Percentiles rank a stretch among this genome's conserved stretches.
These are phyloP conservation scores for Coregonus suidteri DNA, from an alignment of 2,797 vertebrate genomes.

Conservation along the genomic window DNA sequence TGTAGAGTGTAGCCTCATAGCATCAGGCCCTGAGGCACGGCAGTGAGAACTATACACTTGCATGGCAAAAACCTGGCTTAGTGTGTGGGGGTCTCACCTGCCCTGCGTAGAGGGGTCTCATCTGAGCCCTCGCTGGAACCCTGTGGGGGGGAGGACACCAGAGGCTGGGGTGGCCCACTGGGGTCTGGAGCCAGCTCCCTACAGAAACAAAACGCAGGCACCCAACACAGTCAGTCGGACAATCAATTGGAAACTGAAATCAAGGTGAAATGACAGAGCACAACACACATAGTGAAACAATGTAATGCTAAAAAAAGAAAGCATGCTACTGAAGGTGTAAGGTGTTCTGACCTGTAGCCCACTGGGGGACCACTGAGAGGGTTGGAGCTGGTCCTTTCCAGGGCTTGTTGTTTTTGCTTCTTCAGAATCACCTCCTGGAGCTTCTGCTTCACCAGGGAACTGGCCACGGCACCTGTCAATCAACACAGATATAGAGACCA, in stretches of 20 bases:
- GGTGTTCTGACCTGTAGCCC: conserved; percentile 81
- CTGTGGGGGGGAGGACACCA: conserved; percentile 77
- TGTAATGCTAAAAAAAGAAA: too few species aligned
- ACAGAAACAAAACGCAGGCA: conserved; percentile 13
- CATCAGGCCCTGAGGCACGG: not conserved
- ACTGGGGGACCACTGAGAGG: conserved; percentile 74
- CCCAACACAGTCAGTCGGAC: conserved; percentile 10
- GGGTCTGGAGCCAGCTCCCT: conserved; percentile 87
- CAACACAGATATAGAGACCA: conserved; percentile 31
- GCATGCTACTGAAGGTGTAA: not conserved
- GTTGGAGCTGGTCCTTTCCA: conserved; percentile 83
- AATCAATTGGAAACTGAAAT: not conserved
- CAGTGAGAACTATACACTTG: not conserved
- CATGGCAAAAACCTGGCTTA: not conserved
- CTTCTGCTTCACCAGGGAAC: conserved; percentile 92
- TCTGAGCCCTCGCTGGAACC: conserved; percentile 78
- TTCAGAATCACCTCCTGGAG: conserved; percentile 93
- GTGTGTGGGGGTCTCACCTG: conserved; percentile 71
- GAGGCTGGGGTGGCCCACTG: conserved; percentile 71
- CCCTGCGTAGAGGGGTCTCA: conserved; percentile 86
- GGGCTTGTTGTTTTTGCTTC: conserved; percentile 89
- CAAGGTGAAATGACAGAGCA: not conserved
- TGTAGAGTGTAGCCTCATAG: not conserved
- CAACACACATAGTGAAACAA: not conserved
- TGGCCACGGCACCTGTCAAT: conserved; percentile 89